Base-by-base conservation (phyloP, 2,888 invertebrate species). In the Leucoma salicis region DNA sequence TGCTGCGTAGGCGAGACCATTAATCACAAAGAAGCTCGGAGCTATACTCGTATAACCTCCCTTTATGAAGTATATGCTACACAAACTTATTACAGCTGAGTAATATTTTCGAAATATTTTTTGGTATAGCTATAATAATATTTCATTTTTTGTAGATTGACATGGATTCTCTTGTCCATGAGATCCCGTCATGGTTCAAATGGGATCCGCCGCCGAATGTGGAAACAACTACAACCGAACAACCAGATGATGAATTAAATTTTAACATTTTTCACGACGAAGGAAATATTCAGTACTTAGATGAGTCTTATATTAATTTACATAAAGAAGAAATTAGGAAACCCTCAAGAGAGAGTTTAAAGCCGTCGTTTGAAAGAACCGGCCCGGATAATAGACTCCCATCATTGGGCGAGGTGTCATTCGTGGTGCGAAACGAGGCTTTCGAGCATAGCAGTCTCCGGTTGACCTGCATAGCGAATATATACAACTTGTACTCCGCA, bases 401-500 rank as follows among this genome's bases (percentile, higher is more conserved):
- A 24, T 80, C 87, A 11, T 80, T 84, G 27, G 87, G 84, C 8
- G 85, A 82, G 55, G 84, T 93, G 64, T 91, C 93, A 53, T 88
- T 92, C 57, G 92, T 92, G 61, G 92, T 94, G 59, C 90, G 90
- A 48, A 89, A 90, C 53, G 91, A 92, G 63, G 92, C 92, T 42
- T 94, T 94, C 73, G 91, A 91, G 74, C 90, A 91, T 25, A 93
- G 93, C 51, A 92, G 91, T 66, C 88, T 94, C 45, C 91, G 91
- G 49, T 84, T 94, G 56, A 91, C 92, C 61, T 94, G 94, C 78
- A 91, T 92, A 64, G 94, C 93, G 41, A 92, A 90, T 62, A 88
- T 94, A 75, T 93, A 93, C 85, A 92, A 92, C 74, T 84, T 94
- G 61, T 93, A 94, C 78, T 90, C 91, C 56, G 90, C 91, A 57